Percentiles rank a stretch among this genome's conserved stretches.
These are phyloP conservation scores for Reticulitermes lucifugus DNA, from an alignment of 2,888 invertebrate species.

Conservation along the genomic window DNA sequence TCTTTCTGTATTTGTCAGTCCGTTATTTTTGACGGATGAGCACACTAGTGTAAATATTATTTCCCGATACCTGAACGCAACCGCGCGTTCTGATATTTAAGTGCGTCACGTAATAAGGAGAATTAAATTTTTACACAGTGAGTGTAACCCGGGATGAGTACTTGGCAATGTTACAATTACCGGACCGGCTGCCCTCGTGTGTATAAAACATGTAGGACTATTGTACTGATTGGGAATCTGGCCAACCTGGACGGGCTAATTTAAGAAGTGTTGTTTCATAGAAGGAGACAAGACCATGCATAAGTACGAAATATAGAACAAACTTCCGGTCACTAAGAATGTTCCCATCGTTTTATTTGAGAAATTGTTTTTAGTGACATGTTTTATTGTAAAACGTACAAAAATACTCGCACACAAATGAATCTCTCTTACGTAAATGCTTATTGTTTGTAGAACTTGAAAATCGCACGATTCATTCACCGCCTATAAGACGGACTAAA, in stretches of 20 bases:
- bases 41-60: no score
- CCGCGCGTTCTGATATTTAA: no score
- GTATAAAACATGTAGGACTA: background rate
- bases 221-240: background rate
- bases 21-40: no score
- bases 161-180: background rate
- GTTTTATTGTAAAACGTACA: background rate
- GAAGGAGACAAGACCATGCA: background rate
- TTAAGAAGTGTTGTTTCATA: background rate
- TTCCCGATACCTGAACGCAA: no score
- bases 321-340: background rate
- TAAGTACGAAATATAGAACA: background rate
- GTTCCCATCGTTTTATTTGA: background rate
- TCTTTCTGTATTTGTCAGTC: no score
- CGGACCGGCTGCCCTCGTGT: background rate
- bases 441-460: no score
- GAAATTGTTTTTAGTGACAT: background rate
- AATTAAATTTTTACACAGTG: no score
- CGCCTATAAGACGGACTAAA: no score
- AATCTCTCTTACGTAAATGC: no score
- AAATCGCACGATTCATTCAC: no score
- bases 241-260: constrained; percentile 4
- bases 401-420: no score
- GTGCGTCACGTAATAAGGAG: no score
- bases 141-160: background rate